Evolutionary conservation across 1,140 invertebrate genomes (phyloP), one percentile per base, ranked within the genome.

Genomic region (Dicyema japonicum): DNA sequence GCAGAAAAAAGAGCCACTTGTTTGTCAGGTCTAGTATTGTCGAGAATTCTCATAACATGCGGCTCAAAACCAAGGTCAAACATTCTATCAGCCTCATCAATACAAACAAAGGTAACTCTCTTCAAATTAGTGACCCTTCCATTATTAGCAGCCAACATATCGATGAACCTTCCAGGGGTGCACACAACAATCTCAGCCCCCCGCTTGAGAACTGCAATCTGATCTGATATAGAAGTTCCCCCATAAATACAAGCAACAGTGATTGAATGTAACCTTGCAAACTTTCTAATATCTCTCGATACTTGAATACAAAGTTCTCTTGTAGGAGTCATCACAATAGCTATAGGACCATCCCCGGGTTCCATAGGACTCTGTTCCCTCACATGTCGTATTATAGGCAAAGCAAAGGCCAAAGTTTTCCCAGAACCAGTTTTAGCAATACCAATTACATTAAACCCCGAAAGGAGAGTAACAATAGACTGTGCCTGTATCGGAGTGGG

Each of bases 61-160:
- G 85, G 85, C 52, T 94, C 85, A 50, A 97, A 97, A 11, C 85
- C 85, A 78, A 94, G 90, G 43, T 97, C 88, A 44, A 97, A 97
- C 85, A 94, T 94, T 18, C 88, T 57, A 50, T 97, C 88, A 2
- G 88, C 88, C 53, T 99, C 88, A 50, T 99, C 88, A 2, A 97
- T 48, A 1, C 97, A 85, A 18, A 92, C 64, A 45, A 92, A 97
- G 0, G 82, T 94, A 16, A 82, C 75, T 18, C 88, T 52, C 15
- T 70, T 57, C 19, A 94, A 52, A 58, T 97, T 99, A 0, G 88
- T 97, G 0, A 94, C 85, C 33, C 75, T 61, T 0, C 80, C 85
- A 30, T 67, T 75, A 46, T 97, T 97, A 3, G 82, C 85, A 1
- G 80, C 75, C 27, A 97, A 48, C 80, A 99, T 92, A 46, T 97